Evolutionary conservation across 2,797 vertebrate genomes (phyloP).

Genomic region (Poeciliopsis turneri): DNA sequence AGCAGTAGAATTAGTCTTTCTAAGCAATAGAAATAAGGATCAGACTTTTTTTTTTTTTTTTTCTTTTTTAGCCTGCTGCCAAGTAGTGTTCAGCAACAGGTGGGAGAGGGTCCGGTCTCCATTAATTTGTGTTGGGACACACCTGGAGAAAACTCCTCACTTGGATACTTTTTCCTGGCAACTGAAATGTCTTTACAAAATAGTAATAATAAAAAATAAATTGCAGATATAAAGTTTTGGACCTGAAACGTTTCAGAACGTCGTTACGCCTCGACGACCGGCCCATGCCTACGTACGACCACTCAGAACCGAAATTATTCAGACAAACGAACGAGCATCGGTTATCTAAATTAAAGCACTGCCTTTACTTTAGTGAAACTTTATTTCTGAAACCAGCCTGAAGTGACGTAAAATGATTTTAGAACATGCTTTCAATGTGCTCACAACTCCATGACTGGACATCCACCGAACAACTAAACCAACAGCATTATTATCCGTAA

Average conservation of each 20-base stretch:
- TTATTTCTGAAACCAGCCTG: conserved; percentile 57
- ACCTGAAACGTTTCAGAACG: not conserved
- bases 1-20: not conserved
- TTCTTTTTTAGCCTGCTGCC: not conserved
- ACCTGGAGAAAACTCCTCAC: not conserved
- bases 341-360: conserved; percentile 56
- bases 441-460: conserved; percentile 72
- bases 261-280: not conserved
- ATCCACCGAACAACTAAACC: conserved; percentile 70
- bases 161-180: not conserved
- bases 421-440: conserved; percentile 73
- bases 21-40: not conserved
- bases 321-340: conserved; percentile 40
- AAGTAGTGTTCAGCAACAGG: not conserved
- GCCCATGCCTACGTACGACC: conserved; percentile 4
- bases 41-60: not conserved
- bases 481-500: conserved; percentile 70
- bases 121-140: not conserved
- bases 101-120: not conserved
- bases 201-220: not conserved
- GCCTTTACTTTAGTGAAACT: conserved; percentile 58
- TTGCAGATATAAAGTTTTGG: not conserved
- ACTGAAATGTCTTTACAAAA: not conserved
- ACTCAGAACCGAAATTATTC: conserved; percentile 29
- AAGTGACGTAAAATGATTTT: conserved; percentile 58